Evolutionary conservation across 1,140 invertebrate genomes (phyloP).

Genomic region (Drosophila novamexicana): DNA sequence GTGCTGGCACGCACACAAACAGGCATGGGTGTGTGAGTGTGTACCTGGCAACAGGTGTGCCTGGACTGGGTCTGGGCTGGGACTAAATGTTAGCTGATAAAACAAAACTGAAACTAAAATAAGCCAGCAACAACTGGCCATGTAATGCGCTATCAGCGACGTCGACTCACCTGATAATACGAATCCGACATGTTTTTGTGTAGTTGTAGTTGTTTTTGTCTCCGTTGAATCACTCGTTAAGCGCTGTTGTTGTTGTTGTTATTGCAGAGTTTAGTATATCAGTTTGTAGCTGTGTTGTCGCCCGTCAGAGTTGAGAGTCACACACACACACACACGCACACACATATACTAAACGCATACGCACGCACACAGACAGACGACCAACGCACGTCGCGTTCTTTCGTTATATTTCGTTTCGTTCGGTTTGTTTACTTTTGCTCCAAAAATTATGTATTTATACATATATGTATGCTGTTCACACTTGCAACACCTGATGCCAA

Average conservation of each 20-base stretch:
- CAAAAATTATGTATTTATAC: conserved; percentile 26
- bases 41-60: conserved; percentile 44
- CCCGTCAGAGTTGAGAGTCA: conserved; percentile 52
- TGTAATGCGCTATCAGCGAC: conserved; percentile 39
- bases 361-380: conserved; percentile 37
- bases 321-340: conserved; percentile 13
- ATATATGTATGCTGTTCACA: conserved; percentile 46
- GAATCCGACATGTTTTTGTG: conserved; percentile 73
- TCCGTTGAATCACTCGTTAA: conserved; percentile 65
- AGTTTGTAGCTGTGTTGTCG: conserved; percentile 57
- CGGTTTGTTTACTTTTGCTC: conserved; percentile 52
- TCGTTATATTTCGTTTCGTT: conserved; percentile 46
- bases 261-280: conserved; percentile 43
- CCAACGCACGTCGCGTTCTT: conserved; percentile 48
- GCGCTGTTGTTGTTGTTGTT: conserved; percentile 21
- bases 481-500: conserved; percentile 69
- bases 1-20: conserved; percentile 20
- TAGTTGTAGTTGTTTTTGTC: conserved; percentile 23
- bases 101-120: conserved; percentile 12
- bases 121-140: conserved; percentile 23
- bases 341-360: conserved; percentile 38
- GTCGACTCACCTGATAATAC: conserved; percentile 75
- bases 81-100: conserved; percentile 35
- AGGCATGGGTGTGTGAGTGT: background rate
- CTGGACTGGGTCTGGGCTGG: background rate